phyloP scores from a whole-genome alignment of 2,113 vertebrate species.

The Cheilinus undulatus region DNA sequence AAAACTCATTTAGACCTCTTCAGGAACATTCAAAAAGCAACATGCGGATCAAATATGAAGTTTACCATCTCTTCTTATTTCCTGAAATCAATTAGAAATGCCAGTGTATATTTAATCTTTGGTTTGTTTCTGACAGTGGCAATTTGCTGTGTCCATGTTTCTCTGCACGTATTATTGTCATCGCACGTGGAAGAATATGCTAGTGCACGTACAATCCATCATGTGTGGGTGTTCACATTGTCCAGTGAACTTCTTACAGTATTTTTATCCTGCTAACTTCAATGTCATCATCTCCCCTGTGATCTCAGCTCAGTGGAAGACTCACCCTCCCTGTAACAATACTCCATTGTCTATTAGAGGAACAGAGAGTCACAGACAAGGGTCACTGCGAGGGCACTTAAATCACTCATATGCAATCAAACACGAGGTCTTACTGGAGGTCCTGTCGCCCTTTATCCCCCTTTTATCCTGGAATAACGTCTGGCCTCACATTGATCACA shows the following conservation, averaged over 20 bases:
- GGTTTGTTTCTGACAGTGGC: not conserved
- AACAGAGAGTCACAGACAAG: slow-evolving; percentile 48
- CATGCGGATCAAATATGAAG: slow-evolving; percentile 29
- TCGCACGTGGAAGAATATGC: not conserved
- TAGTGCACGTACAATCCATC: not conserved
- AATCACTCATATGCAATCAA: slow-evolving; percentile 43
- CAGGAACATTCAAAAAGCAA: slow-evolving; percentile 9
- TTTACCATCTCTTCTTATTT: slow-evolving; percentile 4
- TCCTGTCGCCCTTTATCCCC: slow-evolving; percentile 37
- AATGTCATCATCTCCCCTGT: slow-evolving; percentile 70
- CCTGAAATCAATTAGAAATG: not conserved
- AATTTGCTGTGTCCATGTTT: slow-evolving; percentile 4
- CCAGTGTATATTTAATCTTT: not conserved
- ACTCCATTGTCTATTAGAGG: slow-evolving; percentile 69
- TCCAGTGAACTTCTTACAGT: slow-evolving; percentile 19
- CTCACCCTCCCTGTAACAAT: slow-evolving; percentile 69
- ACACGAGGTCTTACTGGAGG: slow-evolving; percentile 14
- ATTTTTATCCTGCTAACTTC: slow-evolving; percentile 50
- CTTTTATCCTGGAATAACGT: slow-evolving; percentile 13
- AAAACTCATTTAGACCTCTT: slow-evolving; percentile 26
- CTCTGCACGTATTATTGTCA: slow-evolving; percentile 4
- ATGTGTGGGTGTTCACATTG: slow-evolving; percentile 26
- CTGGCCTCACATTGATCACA: slow-evolving; percentile 21
- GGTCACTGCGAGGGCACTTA: slow-evolving; percentile 68
- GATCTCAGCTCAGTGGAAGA: slow-evolving; percentile 35